These are phyloP conservation scores for Drosophila arizonae DNA, from an alignment of 1,140 invertebrate genomes.

Conservation along the genomic window DNA sequence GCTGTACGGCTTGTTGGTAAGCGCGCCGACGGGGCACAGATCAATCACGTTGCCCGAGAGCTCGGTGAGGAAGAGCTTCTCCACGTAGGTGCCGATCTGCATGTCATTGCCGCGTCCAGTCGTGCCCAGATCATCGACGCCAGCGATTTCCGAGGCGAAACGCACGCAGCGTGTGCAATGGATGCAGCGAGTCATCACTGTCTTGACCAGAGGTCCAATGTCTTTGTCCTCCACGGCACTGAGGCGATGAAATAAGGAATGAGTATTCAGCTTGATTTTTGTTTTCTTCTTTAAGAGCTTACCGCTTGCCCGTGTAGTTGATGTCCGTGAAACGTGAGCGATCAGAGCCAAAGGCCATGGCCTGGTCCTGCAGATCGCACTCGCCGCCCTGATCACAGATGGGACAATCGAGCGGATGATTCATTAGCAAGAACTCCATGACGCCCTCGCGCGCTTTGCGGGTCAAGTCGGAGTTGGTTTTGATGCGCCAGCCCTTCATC, in stretches of 20 bases:
- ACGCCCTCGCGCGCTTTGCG: constrained; percentile 98
- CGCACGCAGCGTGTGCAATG: constrained; percentile 99
- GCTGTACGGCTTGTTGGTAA: constrained; percentile 98
- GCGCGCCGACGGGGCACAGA: constrained; percentile 98
- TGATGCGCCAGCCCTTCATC: constrained; percentile 98
- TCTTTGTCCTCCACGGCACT: constrained; percentile 99
- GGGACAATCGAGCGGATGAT: constrained; percentile 99
- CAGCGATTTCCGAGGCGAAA: constrained; percentile 98
- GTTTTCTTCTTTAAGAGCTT: constrained; percentile 28
- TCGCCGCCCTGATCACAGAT: constrained; percentile 99
- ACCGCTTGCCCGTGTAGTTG: constrained; percentile 95
- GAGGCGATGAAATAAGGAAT: constrained; percentile 3
- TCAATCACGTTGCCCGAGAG: constrained; percentile 99
- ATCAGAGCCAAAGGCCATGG: constrained; percentile 99
- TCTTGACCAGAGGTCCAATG: constrained; percentile 98
- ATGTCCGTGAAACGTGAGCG: constrained; percentile 97
- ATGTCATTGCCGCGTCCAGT: constrained; percentile 97
- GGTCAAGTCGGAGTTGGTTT: constrained; percentile 98
- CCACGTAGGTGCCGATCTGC: constrained; percentile 99
- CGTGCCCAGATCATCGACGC: constrained; percentile 98
- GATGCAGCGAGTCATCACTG: constrained; percentile 99
- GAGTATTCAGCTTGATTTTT: not conserved
- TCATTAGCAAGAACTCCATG: constrained; percentile 99
- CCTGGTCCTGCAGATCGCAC: constrained; percentile 99
- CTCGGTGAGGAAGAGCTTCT: constrained; percentile 98